Percentiles rank a stretch among this genome's conserved stretches.
These are phyloP conservation scores for Ruditapes philippinarum DNA, from an alignment of 1,140 invertebrate species.

Conservation along the genomic window DNA sequence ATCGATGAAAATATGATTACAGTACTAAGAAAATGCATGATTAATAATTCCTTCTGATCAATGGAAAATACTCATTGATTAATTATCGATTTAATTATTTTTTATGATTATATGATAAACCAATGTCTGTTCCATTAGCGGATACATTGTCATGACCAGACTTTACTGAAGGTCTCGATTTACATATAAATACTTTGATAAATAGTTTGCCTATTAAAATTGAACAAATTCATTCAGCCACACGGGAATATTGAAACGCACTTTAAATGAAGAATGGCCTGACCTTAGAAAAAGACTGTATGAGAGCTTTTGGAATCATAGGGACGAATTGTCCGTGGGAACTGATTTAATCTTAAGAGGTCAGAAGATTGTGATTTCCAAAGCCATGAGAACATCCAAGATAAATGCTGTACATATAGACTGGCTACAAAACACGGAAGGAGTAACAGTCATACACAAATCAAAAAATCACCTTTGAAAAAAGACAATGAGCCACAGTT, in stretches of 20 bases:
- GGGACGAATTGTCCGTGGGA: constrained; percentile 55
- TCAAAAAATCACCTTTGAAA: neutral
- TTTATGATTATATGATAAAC: too few species aligned
- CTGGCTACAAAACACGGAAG: neutral
- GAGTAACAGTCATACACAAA: neutral
- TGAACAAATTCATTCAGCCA: neutral
- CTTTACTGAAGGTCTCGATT: neutral
- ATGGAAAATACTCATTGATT: too few species aligned
- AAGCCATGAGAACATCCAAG: neutral
- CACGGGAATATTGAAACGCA: neutral
- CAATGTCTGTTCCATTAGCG: neutral
- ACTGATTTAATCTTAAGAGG: neutral
- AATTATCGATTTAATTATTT: too few species aligned
- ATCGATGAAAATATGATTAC: too few species aligned
- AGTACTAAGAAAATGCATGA: too few species aligned
- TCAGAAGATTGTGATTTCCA: neutral
- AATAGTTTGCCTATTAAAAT: neutral
- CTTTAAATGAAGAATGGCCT: neutral
- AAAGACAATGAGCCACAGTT: constrained; percentile 42
- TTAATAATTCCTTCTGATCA: too few species aligned
- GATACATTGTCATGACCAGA: neutral
- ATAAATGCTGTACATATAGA: neutral
- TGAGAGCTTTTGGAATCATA: constrained; percentile 44
- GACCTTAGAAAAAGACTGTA: neutral
- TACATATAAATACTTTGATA: neutral